phyloP scores from a whole-genome alignment of 2,113 vertebrate genomes.

The Oxyruncus cristatus region DNA sequence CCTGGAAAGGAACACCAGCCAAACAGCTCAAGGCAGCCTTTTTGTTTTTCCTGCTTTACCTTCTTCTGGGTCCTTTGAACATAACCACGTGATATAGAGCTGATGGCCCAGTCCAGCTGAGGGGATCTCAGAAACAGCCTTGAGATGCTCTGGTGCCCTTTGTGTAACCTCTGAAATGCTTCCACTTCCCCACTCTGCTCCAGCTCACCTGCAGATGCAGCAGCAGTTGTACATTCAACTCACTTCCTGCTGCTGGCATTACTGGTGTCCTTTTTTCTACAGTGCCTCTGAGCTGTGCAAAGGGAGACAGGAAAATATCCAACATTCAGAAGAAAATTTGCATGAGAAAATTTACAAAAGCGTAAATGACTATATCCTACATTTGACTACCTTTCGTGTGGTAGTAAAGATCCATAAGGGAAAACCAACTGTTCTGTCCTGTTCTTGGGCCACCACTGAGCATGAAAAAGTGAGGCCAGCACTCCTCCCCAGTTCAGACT shows the following conservation, averaged over 20 bases:
- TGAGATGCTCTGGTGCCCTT: background rate
- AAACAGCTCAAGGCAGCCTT: background rate
- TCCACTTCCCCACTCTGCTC: background rate
- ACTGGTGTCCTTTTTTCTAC: background rate
- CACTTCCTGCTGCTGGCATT: background rate
- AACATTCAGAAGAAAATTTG: background rate
- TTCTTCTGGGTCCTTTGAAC: background rate
- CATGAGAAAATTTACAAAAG: background rate
- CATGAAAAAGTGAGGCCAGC: background rate
- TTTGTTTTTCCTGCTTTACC: background rate
- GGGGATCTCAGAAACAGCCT: background rate
- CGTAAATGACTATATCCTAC: background rate
- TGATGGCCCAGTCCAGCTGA: background rate
- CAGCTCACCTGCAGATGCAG: background rate
- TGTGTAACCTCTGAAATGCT: background rate
- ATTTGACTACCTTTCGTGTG: background rate
- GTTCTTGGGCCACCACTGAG: background rate
- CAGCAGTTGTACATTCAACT: background rate
- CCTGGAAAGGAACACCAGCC: background rate
- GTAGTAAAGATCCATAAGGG: background rate
- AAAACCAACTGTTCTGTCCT: background rate
- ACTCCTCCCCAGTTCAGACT: background rate
- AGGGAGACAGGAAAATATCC: background rate
- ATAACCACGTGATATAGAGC: fast-evolving
- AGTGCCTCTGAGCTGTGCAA: background rate